Evolutionary conservation across 2,113 vertebrate genomes (phyloP), one percentile per base, ranked within the genome.

Genomic region (Amia ocellicauda): DNA sequence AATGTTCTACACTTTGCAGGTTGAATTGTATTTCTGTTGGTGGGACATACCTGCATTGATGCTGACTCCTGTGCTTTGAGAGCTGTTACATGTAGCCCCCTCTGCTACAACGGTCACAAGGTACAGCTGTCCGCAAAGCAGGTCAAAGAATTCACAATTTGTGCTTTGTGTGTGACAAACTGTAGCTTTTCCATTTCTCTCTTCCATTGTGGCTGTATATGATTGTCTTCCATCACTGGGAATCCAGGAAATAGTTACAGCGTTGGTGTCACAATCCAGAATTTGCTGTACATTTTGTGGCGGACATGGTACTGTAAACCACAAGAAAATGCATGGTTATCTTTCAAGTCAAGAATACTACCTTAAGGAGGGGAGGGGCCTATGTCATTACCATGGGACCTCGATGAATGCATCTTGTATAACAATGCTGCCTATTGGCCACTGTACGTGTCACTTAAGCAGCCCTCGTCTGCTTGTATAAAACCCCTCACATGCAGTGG

Each of bases 1-100:
- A n/a, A n/a, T n/a, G n/a, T n/a, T n/a, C 31, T 7, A 11, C 11
- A 11, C 1, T 36, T 7, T 40, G 49, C 24, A 45, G 3, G 24
- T 47, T 17, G 9, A 2, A 40, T 9, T 27, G 47, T 16, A 2
- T 7, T 17, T 14, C n/a, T 49, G 14, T 24, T 26, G 20, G 58
- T 40, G 16, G 9, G 16, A 29, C 53, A 3, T 71, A 90, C 90
- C 88, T 71, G 88, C 87, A 56, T 76, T 75, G 49, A 83, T 58
- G 5, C 86, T 58, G 4, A 20, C 1, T 13, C 67, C 54, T 1
- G 31, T 2, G 20, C 82, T 90, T 69, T 85, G 70, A 3, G 83
- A 81, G 71, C 88, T 88, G 76, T 86, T 86, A 71, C 89, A 90
- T 28, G 64, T 80, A 14, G 54, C 63, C 20, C 89, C 88, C 64